A percentile compares a stretch with the other conserved stretches of the same genome.
These are phyloP conservation scores for Zoanthus sansibaricus DNA, from an alignment of 92 coral and sea anemone species.

Conservation along the genomic window DNA sequence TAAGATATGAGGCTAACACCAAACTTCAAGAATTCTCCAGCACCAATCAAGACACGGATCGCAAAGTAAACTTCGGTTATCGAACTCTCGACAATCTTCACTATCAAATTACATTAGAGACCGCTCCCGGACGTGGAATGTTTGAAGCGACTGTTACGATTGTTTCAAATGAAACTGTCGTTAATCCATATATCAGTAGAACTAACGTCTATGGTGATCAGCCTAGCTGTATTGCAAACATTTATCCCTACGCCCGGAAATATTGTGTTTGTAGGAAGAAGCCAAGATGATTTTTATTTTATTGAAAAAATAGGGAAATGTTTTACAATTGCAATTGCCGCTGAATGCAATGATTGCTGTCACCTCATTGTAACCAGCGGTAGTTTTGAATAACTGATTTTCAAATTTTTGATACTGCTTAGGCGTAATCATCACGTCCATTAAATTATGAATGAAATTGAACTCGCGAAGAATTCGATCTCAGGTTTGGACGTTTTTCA, in stretches of 20 bases:
- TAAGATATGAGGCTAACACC: conserved; percentile 67
- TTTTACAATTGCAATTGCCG: neutral
- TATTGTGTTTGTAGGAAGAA: conserved; percentile 71
- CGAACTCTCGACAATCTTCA: conserved; percentile 71
- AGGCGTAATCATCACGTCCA: too few relatives aligned
- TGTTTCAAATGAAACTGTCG: conserved; percentile 29
- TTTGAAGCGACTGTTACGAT: conserved; percentile 82
- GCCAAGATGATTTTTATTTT: neutral
- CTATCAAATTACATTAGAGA: conserved; percentile 77
- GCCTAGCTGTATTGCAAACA: conserved; percentile 74
- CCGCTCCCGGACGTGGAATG: conserved; percentile 76
- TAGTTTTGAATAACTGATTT: too few relatives aligned
- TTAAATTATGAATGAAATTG: too few relatives aligned
- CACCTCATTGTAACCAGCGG: too few relatives aligned
- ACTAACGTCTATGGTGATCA: conserved; percentile 84
- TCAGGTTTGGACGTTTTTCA: too few relatives aligned
- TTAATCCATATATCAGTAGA: conserved; percentile 88
- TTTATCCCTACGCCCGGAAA: conserved; percentile 78
- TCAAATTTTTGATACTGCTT: too few relatives aligned
- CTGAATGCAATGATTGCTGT: neutral
- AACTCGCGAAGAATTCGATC: too few relatives aligned
- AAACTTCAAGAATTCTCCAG: conserved; percentile 69
- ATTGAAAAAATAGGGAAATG: neutral
- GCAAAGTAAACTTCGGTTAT: conserved; percentile 64
- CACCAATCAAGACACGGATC: conserved; percentile 84